phyloP scores from a whole-genome alignment of 2,888 invertebrate species.

The Mythimna ferrago region DNA sequence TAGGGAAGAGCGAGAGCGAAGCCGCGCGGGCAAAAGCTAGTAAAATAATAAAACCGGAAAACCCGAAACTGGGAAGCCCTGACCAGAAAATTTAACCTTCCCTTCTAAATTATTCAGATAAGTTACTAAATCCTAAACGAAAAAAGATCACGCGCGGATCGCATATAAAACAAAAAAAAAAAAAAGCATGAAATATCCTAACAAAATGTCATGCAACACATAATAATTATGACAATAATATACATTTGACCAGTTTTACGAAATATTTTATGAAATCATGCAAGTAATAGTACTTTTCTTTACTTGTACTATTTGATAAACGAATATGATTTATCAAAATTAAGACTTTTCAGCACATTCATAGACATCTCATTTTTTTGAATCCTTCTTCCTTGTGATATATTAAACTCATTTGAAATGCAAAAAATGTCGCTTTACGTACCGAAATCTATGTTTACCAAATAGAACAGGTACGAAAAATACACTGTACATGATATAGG shows the following conservation, averaged over 20 bases:
- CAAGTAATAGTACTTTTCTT: slow-evolving; percentile 41
- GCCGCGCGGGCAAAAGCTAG: no score
- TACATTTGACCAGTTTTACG: slow-evolving; percentile 42
- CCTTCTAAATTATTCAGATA: neutral
- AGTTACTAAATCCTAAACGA: slow-evolving; percentile 1
- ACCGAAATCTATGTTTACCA: slow-evolving; percentile 14
- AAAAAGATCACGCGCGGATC: slow-evolving; percentile 25
- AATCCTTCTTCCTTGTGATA: no score
- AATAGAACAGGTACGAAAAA: slow-evolving; percentile 28
- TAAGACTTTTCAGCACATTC: no score
- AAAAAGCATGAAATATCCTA: slow-evolving; percentile 38
- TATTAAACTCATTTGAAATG: neutral
- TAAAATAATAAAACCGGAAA: neutral
- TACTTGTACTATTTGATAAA: slow-evolving; percentile 14
- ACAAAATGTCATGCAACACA: slow-evolving; percentile 62
- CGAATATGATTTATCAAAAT: neutral
- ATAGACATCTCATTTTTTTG: neutral
- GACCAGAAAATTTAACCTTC: neutral
- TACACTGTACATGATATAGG: slow-evolving; percentile 37
- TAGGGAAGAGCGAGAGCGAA: no score
- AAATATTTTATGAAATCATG: slow-evolving; percentile 47
- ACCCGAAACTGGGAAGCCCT: neutral
- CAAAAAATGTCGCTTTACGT: neutral
- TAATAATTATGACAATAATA: slow-evolving; percentile 33
- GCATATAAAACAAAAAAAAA: slow-evolving; percentile 17